Evolutionary conservation across 2,113 vertebrate genomes (phyloP).

Genomic region (Nansenia antarctica): DNA sequence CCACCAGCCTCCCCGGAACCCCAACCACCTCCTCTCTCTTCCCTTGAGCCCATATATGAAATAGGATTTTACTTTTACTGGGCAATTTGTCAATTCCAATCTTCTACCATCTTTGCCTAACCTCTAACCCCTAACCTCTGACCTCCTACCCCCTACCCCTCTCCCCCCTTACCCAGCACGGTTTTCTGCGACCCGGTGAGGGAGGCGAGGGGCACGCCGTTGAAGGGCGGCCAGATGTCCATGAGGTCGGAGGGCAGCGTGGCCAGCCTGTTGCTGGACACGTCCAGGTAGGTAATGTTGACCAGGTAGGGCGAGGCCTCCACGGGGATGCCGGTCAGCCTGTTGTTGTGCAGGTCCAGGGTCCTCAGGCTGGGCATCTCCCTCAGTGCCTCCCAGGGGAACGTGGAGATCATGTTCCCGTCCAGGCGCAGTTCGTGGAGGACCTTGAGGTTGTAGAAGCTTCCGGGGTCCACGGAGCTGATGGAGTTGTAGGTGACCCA

Average conservation of each 20-base stretch:
- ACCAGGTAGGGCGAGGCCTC: conserved; percentile 80
- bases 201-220: conserved; percentile 50
- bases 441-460: conserved; percentile 93
- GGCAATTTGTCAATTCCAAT: conserved; percentile 5
- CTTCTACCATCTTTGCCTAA: too few species aligned
- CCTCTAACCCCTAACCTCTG: neutral
- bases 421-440: conserved; percentile 92
- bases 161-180: conserved; percentile 80
- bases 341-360: conserved; percentile 93
- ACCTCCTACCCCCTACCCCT: conserved; percentile 74
- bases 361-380: conserved; percentile 88
- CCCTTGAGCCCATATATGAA: too few species aligned
- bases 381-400: conserved; percentile 90
- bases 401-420: conserved; percentile 86
- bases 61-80: too few species aligned
- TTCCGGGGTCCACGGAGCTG: conserved; percentile 79
- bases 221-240: conserved; percentile 91
- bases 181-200: conserved; percentile 77
- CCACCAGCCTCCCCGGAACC: too few species aligned
- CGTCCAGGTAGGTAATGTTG: conserved; percentile 90
- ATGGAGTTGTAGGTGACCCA: conserved; percentile 94
- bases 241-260: conserved; percentile 88
- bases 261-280: conserved; percentile 93
- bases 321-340: conserved; percentile 74
- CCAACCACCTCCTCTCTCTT: too few species aligned